phyloP scores from a whole-genome alignment of 1,140 invertebrate species.

The Sinella curviseta region DNA sequence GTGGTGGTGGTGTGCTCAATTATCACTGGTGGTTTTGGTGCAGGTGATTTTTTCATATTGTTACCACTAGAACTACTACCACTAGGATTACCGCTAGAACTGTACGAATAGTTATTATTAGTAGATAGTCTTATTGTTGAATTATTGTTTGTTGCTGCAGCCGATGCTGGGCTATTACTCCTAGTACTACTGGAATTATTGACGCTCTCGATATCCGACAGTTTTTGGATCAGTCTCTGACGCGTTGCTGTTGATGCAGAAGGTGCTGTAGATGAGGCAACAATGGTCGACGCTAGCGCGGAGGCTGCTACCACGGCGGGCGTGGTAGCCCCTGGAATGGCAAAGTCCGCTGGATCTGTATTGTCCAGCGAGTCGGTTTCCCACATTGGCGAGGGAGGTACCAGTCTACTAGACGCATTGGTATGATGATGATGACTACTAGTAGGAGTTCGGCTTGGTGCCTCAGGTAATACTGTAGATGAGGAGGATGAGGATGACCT shows the following conservation, averaged over 20 bases:
- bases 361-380: conserved; percentile 6
- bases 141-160: neutral
- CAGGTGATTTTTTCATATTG: conserved; percentile 3
- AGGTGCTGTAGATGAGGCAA: conserved; percentile 3
- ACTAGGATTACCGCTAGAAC: neutral
- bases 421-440: neutral
- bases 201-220: conserved; percentile 12
- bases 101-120: conserved; percentile 17
- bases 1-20: neutral
- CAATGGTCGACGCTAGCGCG: neutral
- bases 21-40: conserved; percentile 11
- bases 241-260: conserved; percentile 10
- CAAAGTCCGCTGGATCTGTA: conserved; percentile 7
- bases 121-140: conserved; percentile 19
- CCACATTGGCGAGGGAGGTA: neutral
- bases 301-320: neutral
- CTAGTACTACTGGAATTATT: conserved; percentile 11
- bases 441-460: neutral
- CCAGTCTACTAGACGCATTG: neutral
- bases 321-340: conserved; percentile 6
- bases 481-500: neutral
- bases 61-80: neutral
- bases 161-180: too few relatives aligned
- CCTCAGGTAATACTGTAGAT: conserved; percentile 21
- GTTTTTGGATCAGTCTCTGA: conserved; percentile 22